These are phyloP conservation scores for Sylvilagus bachmani DNA, from an alignment of 2,113 vertebrate species.

Conservation along the genomic window DNA sequence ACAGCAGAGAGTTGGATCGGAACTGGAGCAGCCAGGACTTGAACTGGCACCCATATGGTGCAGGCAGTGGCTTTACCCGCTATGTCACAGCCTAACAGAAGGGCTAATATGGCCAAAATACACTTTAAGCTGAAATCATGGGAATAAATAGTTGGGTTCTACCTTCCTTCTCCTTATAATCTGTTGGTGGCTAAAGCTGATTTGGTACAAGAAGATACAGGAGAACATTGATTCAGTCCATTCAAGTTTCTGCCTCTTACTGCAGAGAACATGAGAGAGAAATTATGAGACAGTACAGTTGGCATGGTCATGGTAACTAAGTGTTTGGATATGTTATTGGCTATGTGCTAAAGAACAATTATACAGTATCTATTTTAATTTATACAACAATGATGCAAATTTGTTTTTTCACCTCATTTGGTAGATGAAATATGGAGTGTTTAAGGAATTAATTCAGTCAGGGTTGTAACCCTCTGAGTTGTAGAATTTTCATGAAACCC, in stretches of 20 bases:
- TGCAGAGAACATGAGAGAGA: not conserved
- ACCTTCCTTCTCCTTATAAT: not conserved
- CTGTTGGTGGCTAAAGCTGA: not conserved
- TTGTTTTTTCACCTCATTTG: not conserved
- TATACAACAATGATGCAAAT: not conserved
- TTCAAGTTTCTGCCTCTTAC: not conserved
- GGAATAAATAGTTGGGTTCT: not conserved
- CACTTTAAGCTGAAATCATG: accelerated
- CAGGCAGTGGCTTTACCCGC: too few species aligned
- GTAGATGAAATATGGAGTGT: not conserved
- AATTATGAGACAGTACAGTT: not conserved
- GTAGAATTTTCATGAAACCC: not conserved
- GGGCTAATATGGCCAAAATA: too few species aligned
- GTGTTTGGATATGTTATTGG: not conserved
- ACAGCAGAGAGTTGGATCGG: too few species aligned
- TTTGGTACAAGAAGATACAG: not conserved
- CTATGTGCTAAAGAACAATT: not conserved
- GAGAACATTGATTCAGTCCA: not conserved
- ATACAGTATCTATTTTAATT: not conserved
- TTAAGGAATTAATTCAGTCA: not conserved
- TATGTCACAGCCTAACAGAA: not conserved
- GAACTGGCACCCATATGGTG: too few species aligned
- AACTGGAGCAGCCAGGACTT: too few species aligned
- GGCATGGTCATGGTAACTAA: not conserved
- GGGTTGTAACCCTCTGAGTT: not conserved